A percentile compares a stretch with the other conserved stretches of the same genome.
phyloP scores from a whole-genome alignment of 2,113 vertebrate genomes.

The Ictidomys tridecemlineatus region DNA sequence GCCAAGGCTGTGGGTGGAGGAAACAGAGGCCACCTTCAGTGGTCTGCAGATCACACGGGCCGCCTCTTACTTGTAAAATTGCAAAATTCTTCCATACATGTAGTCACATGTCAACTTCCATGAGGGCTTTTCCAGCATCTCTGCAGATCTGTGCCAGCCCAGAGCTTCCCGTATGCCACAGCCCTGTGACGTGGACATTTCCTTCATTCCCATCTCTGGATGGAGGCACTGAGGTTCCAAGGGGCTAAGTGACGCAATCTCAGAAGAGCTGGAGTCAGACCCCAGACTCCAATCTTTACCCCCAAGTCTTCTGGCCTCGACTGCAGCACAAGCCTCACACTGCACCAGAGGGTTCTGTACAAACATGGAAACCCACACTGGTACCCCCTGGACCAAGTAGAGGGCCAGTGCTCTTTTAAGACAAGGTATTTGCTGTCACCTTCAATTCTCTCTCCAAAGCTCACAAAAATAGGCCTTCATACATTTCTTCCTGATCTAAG shows the following conservation, averaged over 20 bases:
- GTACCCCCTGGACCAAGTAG: not conserved
- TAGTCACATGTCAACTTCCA: not conserved
- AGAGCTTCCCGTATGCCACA: not conserved
- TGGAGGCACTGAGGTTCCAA: no score
- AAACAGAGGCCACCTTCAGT: not conserved
- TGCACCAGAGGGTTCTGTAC: not conserved
- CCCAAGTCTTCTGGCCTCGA: not conserved
- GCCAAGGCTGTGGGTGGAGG: not conserved
- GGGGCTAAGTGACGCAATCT: not conserved
- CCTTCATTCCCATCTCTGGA: not conserved
- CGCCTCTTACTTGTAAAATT: not conserved
- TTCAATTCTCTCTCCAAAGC: not conserved
- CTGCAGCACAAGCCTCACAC: not conserved
- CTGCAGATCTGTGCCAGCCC: not conserved
- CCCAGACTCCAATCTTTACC: not conserved
- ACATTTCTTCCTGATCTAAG: not conserved
- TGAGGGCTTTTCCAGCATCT: not conserved
- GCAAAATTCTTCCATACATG: not conserved
- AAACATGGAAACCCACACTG: not conserved
- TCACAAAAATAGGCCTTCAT: not conserved
- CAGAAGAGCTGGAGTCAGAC: not conserved
- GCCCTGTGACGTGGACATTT: no score
- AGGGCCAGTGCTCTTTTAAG: not conserved
- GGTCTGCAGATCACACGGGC: accelerated
- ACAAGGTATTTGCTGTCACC: not conserved